These are phyloP conservation scores for Fringilla coelebs DNA, from an alignment of 2,797 vertebrate species.

Conservation along the genomic window DNA sequence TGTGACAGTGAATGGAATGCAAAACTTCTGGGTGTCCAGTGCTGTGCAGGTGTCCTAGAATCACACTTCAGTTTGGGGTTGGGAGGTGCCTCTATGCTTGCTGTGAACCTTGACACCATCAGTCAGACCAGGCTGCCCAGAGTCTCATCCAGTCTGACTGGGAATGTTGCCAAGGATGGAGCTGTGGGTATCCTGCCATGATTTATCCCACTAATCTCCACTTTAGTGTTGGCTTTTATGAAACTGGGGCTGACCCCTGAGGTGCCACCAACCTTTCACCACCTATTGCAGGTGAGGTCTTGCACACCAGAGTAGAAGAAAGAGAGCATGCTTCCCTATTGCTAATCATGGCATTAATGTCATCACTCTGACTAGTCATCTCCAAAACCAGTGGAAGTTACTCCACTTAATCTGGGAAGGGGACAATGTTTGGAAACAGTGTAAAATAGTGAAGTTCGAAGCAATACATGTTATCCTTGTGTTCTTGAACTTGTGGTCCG, in stretches of 20 bases:
- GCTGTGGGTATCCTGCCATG: no score
- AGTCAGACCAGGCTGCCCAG: background rate
- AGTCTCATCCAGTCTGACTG: background rate
- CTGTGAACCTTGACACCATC: accelerated
- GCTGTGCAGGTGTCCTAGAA: background rate
- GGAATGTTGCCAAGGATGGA: background rate
- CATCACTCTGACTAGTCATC: background rate
- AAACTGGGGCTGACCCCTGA: background rate
- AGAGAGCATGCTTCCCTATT: background rate
- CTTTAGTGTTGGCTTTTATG: background rate
- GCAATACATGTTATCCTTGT: background rate
- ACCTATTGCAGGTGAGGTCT: background rate
- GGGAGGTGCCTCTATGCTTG: background rate
- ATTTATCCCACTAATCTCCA: background rate
- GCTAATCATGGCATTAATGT: background rate
- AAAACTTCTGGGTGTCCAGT: background rate
- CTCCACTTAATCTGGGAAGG: background rate
- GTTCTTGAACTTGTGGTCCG: background rate
- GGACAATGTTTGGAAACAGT: background rate
- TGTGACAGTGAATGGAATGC: background rate
- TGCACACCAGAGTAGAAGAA: background rate
- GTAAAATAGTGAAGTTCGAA: background rate
- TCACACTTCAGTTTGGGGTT: background rate
- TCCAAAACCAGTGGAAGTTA: background rate
- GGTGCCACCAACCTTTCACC: background rate